Evolutionary conservation across 2,797 vertebrate species (phyloP).

Genomic region (Argentina silus): DNA sequence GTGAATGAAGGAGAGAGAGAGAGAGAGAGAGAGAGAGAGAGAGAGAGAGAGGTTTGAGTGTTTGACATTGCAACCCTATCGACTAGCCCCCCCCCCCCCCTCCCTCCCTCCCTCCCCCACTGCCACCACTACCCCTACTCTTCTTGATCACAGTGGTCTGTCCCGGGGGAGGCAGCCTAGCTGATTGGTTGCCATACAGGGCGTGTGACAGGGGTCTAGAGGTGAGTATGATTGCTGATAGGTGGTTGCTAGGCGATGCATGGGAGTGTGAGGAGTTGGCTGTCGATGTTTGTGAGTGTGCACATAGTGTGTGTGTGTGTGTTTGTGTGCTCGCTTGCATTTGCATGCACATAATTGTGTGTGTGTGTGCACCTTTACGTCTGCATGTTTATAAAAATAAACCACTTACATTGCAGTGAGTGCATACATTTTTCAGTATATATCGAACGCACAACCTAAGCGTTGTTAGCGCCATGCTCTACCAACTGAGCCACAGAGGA

Average conservation of each 20-base stretch:
- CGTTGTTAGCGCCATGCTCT: no score
- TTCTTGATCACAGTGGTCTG: conserved; percentile 58
- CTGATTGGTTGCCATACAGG: conserved; percentile 70
- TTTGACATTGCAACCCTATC: conserved; percentile 40
- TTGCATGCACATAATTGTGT: background rate
- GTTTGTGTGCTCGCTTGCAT: no score
- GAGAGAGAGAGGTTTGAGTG: conserved; percentile 31
- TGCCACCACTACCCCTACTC: conserved; percentile 31
- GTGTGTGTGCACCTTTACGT: conserved; percentile 6
- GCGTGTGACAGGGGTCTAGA: conserved; percentile 49
- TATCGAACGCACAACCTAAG: no score
- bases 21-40: conserved; percentile 16
- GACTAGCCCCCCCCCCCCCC: conserved; percentile 37
- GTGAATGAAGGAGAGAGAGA: conserved; percentile 4
- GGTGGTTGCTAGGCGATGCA: conserved; percentile 73
- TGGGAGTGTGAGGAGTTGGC: conserved; percentile 50
- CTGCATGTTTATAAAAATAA: conserved; percentile 16
- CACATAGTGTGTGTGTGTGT: no score
- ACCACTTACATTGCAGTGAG: no score
- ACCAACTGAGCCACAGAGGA: no score
- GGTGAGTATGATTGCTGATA: conserved; percentile 62
- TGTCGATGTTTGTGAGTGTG: conserved; percentile 33
- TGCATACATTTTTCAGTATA: no score
- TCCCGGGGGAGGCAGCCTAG: conserved; percentile 68
- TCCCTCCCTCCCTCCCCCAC: no score